Evolutionary conservation across 1,140 invertebrate genomes (phyloP).

Genomic region (Drosophila takahashii): DNA sequence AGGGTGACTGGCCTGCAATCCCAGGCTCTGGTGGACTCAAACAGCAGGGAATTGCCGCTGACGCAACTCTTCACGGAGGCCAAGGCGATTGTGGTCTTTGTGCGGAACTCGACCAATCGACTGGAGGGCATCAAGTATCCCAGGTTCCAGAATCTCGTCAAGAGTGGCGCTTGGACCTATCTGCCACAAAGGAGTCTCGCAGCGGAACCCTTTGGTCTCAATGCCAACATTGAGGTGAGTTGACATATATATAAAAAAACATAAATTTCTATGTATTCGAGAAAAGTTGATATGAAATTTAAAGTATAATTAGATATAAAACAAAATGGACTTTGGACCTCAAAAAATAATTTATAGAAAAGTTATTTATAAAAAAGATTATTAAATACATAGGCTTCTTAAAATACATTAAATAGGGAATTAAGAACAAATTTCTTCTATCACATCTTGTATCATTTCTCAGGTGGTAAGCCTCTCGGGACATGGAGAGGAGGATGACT

Average conservation of each 20-base stretch:
- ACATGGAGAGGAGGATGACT: conserved; percentile 86
- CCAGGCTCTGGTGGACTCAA: conserved; percentile 85
- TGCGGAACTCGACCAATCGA: conserved; percentile 71
- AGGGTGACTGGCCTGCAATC: conserved; percentile 84
- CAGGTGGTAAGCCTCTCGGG: conserved; percentile 86
- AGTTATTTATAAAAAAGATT: too few relatives aligned
- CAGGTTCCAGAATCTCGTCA: conserved; percentile 76
- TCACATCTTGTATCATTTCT: not conserved
- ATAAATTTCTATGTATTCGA: not conserved
- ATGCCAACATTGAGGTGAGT: conserved; percentile 80
- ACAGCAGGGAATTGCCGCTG: conserved; percentile 84
- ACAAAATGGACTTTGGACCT: too few relatives aligned
- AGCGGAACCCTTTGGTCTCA: conserved; percentile 86
- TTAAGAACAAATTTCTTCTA: too few relatives aligned
- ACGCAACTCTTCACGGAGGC: conserved; percentile 80
- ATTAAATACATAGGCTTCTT: too few relatives aligned
- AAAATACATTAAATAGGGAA: too few relatives aligned
- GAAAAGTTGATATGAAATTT: too few relatives aligned
- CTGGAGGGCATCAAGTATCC: conserved; percentile 76
- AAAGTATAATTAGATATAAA: too few relatives aligned
- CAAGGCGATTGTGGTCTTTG: conserved; percentile 78
- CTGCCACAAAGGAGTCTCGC: conserved; percentile 86
- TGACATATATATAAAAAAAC: not conserved
- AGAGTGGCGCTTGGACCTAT: conserved; percentile 84
- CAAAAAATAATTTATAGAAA: too few relatives aligned